Evolutionary conservation across 1,140 invertebrate genomes (phyloP).

Genomic region (Cyclargus thomasi): DNA sequence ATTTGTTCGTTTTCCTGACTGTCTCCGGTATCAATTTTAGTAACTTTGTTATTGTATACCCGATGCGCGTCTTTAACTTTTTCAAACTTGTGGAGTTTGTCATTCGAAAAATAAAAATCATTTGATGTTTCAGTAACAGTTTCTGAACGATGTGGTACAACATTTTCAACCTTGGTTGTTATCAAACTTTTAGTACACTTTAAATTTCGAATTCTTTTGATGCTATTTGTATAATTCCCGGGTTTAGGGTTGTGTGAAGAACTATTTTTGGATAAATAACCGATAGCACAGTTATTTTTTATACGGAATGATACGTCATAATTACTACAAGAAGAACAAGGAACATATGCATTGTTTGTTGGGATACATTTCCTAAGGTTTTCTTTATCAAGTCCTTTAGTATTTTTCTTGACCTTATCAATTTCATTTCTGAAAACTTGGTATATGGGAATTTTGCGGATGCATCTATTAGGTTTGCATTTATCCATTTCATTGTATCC

Average conservation of each 20-base stretch:
- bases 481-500: conserved; percentile 34
- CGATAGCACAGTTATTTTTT: conserved; percentile 29
- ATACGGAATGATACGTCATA: conserved; percentile 23
- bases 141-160: background rate
- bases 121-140: background rate
- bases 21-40: background rate
- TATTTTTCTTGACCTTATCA: conserved; percentile 32
- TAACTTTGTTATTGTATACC: background rate
- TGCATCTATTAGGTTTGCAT: conserved; percentile 31
- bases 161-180: conserved; percentile 25
- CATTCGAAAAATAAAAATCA: background rate
- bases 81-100: background rate
- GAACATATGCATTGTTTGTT: conserved; percentile 35
- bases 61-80: background rate
- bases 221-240: conserved; percentile 34
- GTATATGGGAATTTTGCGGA: conserved; percentile 36
- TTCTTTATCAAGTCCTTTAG: conserved; percentile 26
- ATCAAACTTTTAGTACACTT: conserved; percentile 32
- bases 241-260: conserved; percentile 23
- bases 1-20: background rate
- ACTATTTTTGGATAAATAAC: conserved; percentile 34
- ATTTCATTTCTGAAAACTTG: conserved; percentile 53
- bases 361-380: conserved; percentile 24
- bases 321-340: conserved; percentile 53
- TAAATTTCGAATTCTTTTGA: conserved; percentile 28